These are phyloP conservation scores for Ectobius pallidus DNA, from an alignment of 2,888 invertebrate species.

Conservation along the genomic window DNA sequence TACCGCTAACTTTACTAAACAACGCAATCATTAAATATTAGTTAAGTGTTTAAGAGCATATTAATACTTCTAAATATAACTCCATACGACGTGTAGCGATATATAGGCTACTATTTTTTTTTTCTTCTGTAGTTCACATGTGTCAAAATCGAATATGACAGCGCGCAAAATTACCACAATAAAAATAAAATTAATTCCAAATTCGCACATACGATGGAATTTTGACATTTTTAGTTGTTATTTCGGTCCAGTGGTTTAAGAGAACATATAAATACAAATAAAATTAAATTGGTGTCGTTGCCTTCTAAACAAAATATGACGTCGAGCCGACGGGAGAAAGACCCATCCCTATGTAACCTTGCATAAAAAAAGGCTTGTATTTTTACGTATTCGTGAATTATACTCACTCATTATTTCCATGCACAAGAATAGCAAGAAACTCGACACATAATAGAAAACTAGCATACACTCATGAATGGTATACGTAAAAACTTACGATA, in stretches of 20 bases:
- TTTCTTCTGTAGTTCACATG: not conserved
- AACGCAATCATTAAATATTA: no score
- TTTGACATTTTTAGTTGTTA: no score
- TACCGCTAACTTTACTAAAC: no score
- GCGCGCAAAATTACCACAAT: not conserved
- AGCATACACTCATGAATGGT: no score
- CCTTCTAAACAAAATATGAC: slow-evolving; percentile 25
- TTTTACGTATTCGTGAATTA: not conserved
- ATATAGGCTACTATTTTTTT: not conserved
- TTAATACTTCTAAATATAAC: slow-evolving; percentile 1
- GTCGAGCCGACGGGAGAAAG: slow-evolving; percentile 28
- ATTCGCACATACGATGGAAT: no score
- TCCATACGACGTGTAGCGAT: not conserved
- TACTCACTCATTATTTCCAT: not conserved
- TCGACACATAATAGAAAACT: not conserved
- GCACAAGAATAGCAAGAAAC: not conserved
- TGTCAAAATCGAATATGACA: slow-evolving; percentile 27
- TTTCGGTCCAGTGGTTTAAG: not conserved
- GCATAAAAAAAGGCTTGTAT: slow-evolving; percentile 7
- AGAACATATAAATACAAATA: slow-evolving; percentile 2
- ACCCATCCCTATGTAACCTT: slow-evolving; percentile 37
- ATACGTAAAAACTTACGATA: slow-evolving; percentile 8
- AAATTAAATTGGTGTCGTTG: slow-evolving; percentile 10
- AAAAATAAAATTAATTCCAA: not conserved
- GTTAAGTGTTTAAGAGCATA: not conserved